These are phyloP conservation scores for Hemicordylus capensis DNA, from an alignment of 2,113 vertebrate genomes.

Conservation along the genomic window DNA sequence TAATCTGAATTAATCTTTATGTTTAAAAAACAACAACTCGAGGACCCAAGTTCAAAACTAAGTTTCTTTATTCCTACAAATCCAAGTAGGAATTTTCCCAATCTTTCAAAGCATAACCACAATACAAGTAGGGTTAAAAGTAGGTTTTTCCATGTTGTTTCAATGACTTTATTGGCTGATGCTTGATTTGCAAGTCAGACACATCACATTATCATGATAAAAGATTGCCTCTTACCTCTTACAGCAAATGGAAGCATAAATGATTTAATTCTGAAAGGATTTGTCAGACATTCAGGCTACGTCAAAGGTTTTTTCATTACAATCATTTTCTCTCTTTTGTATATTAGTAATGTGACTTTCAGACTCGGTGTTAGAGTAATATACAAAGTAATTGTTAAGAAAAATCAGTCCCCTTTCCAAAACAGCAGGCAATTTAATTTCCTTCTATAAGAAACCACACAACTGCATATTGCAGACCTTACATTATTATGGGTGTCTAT, in stretches of 20 bases:
- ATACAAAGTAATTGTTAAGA: constrained; percentile 41
- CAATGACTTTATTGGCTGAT: constrained; percentile 44
- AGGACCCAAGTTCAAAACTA: neutral
- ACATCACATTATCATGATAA: constrained; percentile 63
- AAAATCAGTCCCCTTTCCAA: constrained; percentile 34
- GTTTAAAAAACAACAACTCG: no score
- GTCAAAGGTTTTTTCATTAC: constrained; percentile 52
- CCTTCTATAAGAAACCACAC: constrained; percentile 14
- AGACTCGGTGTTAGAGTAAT: constrained; percentile 43
- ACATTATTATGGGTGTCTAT: constrained; percentile 12
- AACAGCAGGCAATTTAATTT: constrained; percentile 20
- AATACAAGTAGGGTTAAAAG: constrained; percentile 28
- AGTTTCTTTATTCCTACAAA: neutral
- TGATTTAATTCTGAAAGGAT: constrained; percentile 51
- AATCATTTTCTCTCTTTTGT: constrained; percentile 39
- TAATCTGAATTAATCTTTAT: no score
- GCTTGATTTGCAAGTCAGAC: constrained; percentile 52
- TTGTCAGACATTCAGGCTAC: constrained; percentile 64
- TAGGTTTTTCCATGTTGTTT: constrained; percentile 42
- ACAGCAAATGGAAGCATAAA: constrained; percentile 70
- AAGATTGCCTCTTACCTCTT: constrained; percentile 58
- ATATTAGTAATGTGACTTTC: constrained; percentile 54
- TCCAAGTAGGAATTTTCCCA: neutral
- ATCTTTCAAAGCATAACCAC: neutral
- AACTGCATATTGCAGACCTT: constrained; percentile 33